Base-by-base conservation (phyloP, 2,797 vertebrate genomes). In the Ficedula albicollis region DNA sequence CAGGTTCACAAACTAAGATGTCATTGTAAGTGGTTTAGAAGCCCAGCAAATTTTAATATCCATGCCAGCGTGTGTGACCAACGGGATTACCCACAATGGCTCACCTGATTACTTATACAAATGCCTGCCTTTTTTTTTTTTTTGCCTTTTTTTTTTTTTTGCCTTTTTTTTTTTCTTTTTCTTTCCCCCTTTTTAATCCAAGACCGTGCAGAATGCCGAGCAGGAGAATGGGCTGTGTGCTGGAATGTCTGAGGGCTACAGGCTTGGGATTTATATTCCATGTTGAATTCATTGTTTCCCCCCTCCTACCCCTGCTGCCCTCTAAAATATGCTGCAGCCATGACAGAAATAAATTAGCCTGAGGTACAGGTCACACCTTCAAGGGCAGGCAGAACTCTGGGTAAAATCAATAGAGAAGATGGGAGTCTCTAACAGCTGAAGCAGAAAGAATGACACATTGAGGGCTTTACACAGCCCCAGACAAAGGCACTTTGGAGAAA, bases 341-440 rank as follows among this genome's bases (percentile, higher is more conserved):
- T 96, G 98, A 98, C 98, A 98, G 97, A 98, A 98, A 98, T 97
- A 98, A 98, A 98, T 98, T 96, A 98, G 97, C 96, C 84, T 4
- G 97, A 97, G 97, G 97, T 97, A 96, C 97, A 97, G 97, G 98
- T 98, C 98, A 98, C 98, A 98, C 98, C 97, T 97, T 97, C 95
- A 97, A 97, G 97, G 96, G 97, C 97, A 97, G 95, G 84, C 87
- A 97, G 84, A 82, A 55, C 95, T 97, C 97, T 92, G 96, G 87
- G 94, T 93, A 97, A 97, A 97, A 97, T 97, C 97, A 96, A 95
- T 97, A 96, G 97, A 96, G 96, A 94, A 97, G 95, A 97, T 89
- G 87, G 94, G 96, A 97, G 97, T 94, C 95, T 96, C 94, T 63
- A 81, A n/a, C 95, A 96, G 98, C 96, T 93, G 95, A 94, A 97